phyloP scores from a whole-genome alignment of 2,113 vertebrate genomes.

The Hassar affinis region DNA sequence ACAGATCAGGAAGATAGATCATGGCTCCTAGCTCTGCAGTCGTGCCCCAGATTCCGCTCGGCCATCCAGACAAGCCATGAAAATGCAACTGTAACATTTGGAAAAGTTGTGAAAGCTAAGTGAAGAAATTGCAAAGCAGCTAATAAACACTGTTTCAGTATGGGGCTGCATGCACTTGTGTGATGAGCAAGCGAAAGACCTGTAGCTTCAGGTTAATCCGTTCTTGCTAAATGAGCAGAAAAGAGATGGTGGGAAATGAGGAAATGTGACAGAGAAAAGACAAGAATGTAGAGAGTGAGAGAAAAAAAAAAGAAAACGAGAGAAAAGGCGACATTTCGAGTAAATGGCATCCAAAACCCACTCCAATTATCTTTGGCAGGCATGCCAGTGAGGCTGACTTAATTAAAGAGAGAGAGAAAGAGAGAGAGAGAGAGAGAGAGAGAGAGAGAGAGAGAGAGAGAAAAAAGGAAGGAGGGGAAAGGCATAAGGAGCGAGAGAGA shows the following conservation, averaged over 20 bases:
- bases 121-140: constrained; percentile 52
- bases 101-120: constrained; percentile 61
- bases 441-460: constrained; percentile 67
- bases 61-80: constrained; percentile 45
- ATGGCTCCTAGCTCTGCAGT: not conserved
- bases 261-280: constrained; percentile 56
- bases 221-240: constrained; percentile 62
- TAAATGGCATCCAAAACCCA: constrained; percentile 81
- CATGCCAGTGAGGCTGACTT: constrained; percentile 80
- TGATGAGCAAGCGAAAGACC: constrained; percentile 19
- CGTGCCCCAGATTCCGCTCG: not conserved
- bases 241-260: constrained; percentile 34
- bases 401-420: constrained; percentile 80
- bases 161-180: constrained; percentile 58
- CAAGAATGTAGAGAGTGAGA: constrained; percentile 56
- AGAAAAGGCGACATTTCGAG: constrained; percentile 76
- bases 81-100: constrained; percentile 50
- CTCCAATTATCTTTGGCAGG: constrained; percentile 82
- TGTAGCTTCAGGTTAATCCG: constrained; percentile 70
- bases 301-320: constrained; percentile 63
- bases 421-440: constrained; percentile 55
- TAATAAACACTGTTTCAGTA: constrained; percentile 65
- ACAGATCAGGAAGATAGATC: not conserved
- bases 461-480: constrained; percentile 44
- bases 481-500: constrained; percentile 53